phyloP scores from a whole-genome alignment of 2,797 vertebrate species.

The Amniataba percoides region DNA sequence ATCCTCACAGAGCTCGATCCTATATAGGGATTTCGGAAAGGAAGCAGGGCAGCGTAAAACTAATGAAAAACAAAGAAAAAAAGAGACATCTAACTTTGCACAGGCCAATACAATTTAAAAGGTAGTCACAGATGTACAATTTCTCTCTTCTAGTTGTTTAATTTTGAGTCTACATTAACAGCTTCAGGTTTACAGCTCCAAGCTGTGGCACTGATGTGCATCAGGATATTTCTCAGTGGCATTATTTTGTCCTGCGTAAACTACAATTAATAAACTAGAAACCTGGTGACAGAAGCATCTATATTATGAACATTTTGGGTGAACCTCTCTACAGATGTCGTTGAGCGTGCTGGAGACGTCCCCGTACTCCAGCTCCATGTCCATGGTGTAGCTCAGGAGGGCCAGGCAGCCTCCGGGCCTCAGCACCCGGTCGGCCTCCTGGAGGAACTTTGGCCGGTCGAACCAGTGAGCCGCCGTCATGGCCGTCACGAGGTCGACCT shows the following conservation, averaged over 20 bases:
- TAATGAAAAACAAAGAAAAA: not conserved
- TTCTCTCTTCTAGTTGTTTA: not conserved
- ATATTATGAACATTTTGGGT: not conserved
- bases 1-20: conserved; percentile 41
- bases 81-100: not conserved
- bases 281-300: too few relatives aligned
- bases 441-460: conserved; percentile 75
- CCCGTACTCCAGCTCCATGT: conserved; percentile 77
- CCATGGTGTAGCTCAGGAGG: conserved; percentile 79
- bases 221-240: too few relatives aligned
- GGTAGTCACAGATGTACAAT: not conserved
- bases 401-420: conserved; percentile 83
- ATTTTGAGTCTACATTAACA: not conserved
- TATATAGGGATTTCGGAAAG: conserved; percentile 49
- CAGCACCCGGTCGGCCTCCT: conserved; percentile 80
- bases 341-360: conserved; percentile 74
- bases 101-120: not conserved
- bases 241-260: not conserved
- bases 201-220: too few relatives aligned
- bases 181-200: too few relatives aligned
- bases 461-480: conserved; percentile 88
- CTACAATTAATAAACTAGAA: too few relatives aligned
- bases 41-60: conserved; percentile 69
- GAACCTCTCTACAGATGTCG: conserved; percentile 81
- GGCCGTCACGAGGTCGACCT: conserved; percentile 80